A percentile compares a stretch with the other conserved stretches of the same genome.
Evolutionary conservation across 2,113 vertebrate genomes (phyloP).

Genomic region (Chaenocephalus aceratus): DNA sequence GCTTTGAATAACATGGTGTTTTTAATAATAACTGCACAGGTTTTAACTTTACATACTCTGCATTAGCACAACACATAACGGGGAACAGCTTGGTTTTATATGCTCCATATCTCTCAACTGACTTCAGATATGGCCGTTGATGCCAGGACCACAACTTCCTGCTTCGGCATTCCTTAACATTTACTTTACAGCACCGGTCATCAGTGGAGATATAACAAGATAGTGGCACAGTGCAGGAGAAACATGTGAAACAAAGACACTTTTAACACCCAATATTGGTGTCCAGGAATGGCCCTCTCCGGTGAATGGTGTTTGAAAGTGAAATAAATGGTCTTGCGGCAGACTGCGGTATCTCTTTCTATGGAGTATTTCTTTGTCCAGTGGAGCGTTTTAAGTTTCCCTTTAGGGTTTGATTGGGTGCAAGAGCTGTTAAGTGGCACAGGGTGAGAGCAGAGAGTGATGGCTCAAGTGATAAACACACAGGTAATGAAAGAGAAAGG

Average conservation of each 20-base stretch:
- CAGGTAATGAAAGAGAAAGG: conserved; percentile 72
- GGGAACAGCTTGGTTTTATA: neutral
- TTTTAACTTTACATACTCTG: conserved; percentile 2
- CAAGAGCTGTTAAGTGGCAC: conserved; percentile 58
- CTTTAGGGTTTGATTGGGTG: conserved; percentile 62
- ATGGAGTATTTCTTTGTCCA: conserved; percentile 41
- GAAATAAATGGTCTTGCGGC: conserved; percentile 41
- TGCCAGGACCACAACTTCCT: conserved; percentile 22
- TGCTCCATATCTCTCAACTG: neutral
- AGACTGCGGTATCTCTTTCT: conserved; percentile 44
- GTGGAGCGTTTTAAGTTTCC: conserved; percentile 47
- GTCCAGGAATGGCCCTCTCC: conserved; percentile 19
- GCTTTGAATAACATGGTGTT: conserved; percentile 10
- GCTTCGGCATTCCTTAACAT: conserved; percentile 61
- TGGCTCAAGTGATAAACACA: conserved; percentile 68
- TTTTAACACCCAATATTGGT: neutral
- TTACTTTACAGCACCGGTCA: conserved; percentile 3
- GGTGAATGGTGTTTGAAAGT: conserved; percentile 42
- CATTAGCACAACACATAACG: neutral
- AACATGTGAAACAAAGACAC: neutral
- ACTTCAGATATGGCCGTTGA: neutral
- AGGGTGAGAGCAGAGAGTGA: conserved; percentile 57
- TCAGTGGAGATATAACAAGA: neutral
- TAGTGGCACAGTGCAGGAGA: neutral
- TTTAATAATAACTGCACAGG: neutral